Evolutionary conservation across 2,113 vertebrate genomes (phyloP).

Genomic region (Microcebus ravelobensis): DNA sequence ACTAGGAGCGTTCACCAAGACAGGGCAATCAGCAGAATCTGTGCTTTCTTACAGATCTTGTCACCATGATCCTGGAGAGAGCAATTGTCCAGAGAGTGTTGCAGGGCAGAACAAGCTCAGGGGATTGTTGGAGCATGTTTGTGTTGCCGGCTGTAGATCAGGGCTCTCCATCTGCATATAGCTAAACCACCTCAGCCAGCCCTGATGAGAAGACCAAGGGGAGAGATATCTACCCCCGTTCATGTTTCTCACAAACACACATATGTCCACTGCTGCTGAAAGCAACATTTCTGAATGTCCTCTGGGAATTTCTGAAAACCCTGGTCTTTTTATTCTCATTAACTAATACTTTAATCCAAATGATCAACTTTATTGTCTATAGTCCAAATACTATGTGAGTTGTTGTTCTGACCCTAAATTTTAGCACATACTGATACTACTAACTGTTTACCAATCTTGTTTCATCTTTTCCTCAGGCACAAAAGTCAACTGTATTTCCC

Average conservation of each 20-base stretch:
- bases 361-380: background rate
- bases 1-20: background rate
- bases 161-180: background rate
- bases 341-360: background rate
- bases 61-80: background rate
- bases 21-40: background rate
- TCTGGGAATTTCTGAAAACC: background rate
- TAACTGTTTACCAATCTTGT: background rate
- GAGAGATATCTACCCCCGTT: background rate
- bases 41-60: background rate
- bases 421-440: background rate
- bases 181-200: background rate
- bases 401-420: background rate
- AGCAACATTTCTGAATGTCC: background rate
- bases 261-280: background rate
- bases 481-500: background rate
- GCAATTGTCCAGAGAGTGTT: background rate
- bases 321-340: background rate
- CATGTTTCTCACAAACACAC: background rate
- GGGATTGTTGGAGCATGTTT: background rate
- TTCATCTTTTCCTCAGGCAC: background rate
- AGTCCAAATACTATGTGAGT: background rate
- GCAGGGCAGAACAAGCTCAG: background rate
- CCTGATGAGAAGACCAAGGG: background rate
- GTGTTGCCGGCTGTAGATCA: background rate